These are phyloP conservation scores for Melipona beecheii DNA, from an alignment of 2,888 invertebrate species.

Conservation along the genomic window DNA sequence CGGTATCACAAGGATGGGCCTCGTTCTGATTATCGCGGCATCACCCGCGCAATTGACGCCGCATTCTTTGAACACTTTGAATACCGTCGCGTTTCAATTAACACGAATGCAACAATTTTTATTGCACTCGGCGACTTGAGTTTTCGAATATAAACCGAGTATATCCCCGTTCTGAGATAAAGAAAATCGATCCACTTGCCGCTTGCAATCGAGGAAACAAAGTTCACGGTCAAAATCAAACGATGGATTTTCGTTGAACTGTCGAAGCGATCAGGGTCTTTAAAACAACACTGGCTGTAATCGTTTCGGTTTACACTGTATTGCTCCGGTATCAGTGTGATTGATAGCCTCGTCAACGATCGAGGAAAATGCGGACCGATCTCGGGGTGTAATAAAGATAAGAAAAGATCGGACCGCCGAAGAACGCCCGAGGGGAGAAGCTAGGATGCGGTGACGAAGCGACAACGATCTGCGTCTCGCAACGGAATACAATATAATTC, in stretches of 20 bases:
- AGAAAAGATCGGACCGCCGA: conserved; percentile 30
- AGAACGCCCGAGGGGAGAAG: neutral
- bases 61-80: conserved; percentile 51
- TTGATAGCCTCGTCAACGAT: conserved; percentile 35
- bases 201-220: no score
- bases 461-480: neutral
- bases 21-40: conserved; percentile 43
- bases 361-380: conserved; percentile 36
- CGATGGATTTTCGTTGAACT: conserved; percentile 30
- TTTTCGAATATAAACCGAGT: neutral
- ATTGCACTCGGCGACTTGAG: neutral
- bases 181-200: neutral
- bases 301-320: conserved; percentile 30
- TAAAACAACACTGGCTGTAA: conserved; percentile 39
- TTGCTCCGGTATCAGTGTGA: conserved; percentile 25
- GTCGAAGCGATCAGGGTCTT: conserved; percentile 15
- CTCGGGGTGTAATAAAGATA: conserved; percentile 49
- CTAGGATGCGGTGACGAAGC: neutral
- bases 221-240: neutral
- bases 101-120: conserved; percentile 31
- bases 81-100: conserved; percentile 48
- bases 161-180: neutral
- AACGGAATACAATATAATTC: neutral
- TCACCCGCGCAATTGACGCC: conserved; percentile 39
- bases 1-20: conserved; percentile 62